phyloP scores from a whole-genome alignment of 2,113 vertebrate species.

The Alligator sinensis region DNA sequence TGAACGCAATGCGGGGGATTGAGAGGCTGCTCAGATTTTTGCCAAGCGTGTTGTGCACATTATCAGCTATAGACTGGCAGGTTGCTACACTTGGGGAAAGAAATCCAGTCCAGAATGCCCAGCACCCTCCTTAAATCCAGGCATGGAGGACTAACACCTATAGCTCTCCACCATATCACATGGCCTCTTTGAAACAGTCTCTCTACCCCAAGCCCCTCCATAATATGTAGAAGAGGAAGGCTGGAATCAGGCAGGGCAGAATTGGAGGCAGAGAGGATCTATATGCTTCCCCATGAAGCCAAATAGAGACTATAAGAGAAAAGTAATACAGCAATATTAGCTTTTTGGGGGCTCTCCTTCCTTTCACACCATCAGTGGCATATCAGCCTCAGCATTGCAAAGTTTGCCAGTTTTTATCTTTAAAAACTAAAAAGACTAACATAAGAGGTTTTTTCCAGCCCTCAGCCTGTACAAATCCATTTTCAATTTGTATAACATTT shows the following conservation, averaged over 20 bases:
- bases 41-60: neutral
- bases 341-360: too few relatives aligned
- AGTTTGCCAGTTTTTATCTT: neutral
- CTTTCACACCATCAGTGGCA: too few relatives aligned
- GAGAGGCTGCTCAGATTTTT: neutral
- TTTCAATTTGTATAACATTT: neutral
- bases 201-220: too few relatives aligned
- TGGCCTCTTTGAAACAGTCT: neutral
- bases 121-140: neutral
- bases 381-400: neutral
- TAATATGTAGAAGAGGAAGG: neutral
- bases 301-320: neutral
- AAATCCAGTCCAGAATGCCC: neutral
- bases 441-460: neutral
- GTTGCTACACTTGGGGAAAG: neutral
- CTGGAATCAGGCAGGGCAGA: neutral
- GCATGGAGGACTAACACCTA: neutral
- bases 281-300: neutral
- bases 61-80: neutral
- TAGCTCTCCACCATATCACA: neutral
- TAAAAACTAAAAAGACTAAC: neutral
- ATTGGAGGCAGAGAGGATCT: neutral
- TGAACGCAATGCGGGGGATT: constrained; percentile 14
- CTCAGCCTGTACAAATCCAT: neutral
- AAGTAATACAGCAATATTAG: neutral